Evolutionary conservation across 2,797 vertebrate genomes (phyloP), one percentile per base, ranked within the genome.

Genomic region (Sebastes vulpes): DNA sequence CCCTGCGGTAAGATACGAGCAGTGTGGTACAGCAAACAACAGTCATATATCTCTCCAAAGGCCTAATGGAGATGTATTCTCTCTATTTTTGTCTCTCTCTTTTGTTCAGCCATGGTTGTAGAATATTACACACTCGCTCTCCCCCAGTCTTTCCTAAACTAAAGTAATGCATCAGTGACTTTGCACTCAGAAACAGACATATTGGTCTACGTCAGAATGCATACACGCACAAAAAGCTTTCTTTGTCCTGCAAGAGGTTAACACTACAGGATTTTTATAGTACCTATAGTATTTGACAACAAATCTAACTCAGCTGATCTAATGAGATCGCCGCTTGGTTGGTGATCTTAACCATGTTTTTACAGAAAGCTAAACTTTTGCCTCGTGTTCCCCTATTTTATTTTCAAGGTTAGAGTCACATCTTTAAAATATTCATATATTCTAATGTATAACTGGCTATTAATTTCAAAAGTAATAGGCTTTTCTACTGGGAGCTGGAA

Each of bases 21-120:
- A 20, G 46, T 77, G 73, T 82, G 32, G 63, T 77, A 75, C 80
- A 57, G 46, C 69, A 77, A 83, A 81, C 64, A 35, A 61, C 72
- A 66, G 70, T 66, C 50, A 42, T 83, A 72, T 20, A 75, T 86
- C 75, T 84, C 64, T 76, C 35, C 29, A 53, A 20, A 73, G 42
- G 23, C 59, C 52, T 72, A 77, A 83, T 80, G 48, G 82, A 87
- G 74, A 84, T 65, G 14, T 56, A 65, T 67, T 72, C 31, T 53
- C 20, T 77, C 60, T 82, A 11, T 79, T 69, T 77, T 48, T 52
- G 35, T 82, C 32, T 56, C 60, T 72, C 6, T 46, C 18, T 50
- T 52, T 65, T 57, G 31, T 79, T 71, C 21, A 68, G 58, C 64
- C 20, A 2, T 52, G 7, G 57, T 72, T 78, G 56, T 66, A 42